Base-by-base conservation (phyloP, 2,797 vertebrate species). In the Sebastes matsubarae region DNA sequence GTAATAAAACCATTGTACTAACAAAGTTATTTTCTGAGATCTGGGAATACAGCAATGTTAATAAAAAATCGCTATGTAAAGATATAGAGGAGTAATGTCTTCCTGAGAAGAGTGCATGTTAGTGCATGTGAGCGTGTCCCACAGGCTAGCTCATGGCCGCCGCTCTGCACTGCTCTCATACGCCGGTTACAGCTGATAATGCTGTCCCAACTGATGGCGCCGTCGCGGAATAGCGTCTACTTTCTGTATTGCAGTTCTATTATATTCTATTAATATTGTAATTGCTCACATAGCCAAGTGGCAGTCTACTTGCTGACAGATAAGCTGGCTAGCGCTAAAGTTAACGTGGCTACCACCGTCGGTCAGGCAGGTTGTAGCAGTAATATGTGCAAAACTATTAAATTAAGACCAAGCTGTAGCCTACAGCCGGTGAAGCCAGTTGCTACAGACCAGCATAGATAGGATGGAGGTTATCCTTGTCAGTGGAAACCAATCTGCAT, bases 401-500 rank as follows among this genome's bases (percentile, higher is more conserved):
- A 34, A 54, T 2, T 36, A 38, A 63, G 8, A 55, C n/a, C 6
- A 7, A 22, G 4, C 24, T 68, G 4, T 69, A 25, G 52, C 55
- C 27, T 68, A 1, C 25, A 11, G 24, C 25, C 34, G 24, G 6
- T 71, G 36, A 42, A 59, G 18, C 30, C 50, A 69, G 11, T 61
- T n/a, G 6, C 2, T 64, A 16, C 20, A 34, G 30, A 78, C 54
- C 32, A 59, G 29, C 18, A 4, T 12, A 4, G 12, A 22, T n/a
- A 20, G n/a, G 42, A 78, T 61, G 6, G 34, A 70, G 55, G 34
- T 61, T 72, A 1, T 70, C 30, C 34, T 75, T 69, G 38, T 64
- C 65, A n/a, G 11, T 65, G 52, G n/a, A 64, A 57, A 72, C 34
- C n/a, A 50, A 16, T 85, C 38, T 73, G 63, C 63, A 66, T 70